phyloP scores from a whole-genome alignment of 2,888 invertebrate species.

The Allygus modestus region DNA sequence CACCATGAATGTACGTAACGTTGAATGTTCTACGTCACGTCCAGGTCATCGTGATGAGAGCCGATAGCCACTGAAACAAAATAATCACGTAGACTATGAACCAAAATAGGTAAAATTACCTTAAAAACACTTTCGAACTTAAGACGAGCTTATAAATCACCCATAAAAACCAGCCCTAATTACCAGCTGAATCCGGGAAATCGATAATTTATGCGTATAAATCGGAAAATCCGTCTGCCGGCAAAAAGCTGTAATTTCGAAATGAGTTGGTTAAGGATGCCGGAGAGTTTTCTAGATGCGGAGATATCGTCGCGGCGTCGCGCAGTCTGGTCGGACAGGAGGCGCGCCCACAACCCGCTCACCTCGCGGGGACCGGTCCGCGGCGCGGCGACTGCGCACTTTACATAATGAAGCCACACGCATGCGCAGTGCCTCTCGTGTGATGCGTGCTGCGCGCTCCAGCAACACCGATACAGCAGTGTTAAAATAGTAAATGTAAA shows the following conservation, averaged over 20 bases:
- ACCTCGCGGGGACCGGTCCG: not conserved
- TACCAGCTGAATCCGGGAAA: constrained; percentile 7
- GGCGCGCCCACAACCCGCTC: constrained; percentile 9
- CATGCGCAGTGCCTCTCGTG: not conserved
- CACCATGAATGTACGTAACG: no score
- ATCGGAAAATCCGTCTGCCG: not conserved
- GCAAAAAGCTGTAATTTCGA: not conserved
- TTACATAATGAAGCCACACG: constrained; percentile 40
- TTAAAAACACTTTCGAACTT: no score
- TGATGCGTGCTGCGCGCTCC: not conserved
- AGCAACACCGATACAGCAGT: no score
- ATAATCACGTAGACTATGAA: no score
- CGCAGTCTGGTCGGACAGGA: constrained; percentile 2
- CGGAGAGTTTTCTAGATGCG: not conserved
- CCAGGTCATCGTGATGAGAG: no score
- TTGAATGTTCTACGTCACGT: no score
- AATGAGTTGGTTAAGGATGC: not conserved
- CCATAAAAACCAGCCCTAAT: no score
- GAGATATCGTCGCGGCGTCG: constrained; percentile 6
- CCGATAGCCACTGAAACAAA: no score
- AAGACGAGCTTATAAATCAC: no score
- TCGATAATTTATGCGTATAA: not conserved
- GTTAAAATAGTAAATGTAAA: no score
- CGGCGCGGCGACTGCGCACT: constrained; percentile 7
- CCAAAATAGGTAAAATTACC: no score